A percentile compares a stretch with the other conserved stretches of the same genome.
These are phyloP conservation scores for Dicrostonyx torquatus DNA, from an alignment of 2,797 vertebrate genomes.

Conservation along the genomic window DNA sequence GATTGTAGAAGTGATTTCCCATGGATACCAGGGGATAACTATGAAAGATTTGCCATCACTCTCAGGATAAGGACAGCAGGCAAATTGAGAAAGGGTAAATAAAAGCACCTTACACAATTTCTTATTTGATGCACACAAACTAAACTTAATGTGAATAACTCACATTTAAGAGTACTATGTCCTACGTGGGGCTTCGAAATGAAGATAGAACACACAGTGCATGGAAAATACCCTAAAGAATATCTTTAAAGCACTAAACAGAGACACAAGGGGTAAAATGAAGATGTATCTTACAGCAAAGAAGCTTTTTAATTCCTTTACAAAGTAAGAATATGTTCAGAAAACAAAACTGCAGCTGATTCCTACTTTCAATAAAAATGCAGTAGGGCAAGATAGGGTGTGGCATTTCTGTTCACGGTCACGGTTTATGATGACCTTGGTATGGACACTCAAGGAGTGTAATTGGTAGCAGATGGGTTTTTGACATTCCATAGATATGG, in stretches of 20 bases:
- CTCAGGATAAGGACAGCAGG: background rate
- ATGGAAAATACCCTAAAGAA: background rate
- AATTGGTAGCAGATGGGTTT: conserved; percentile 9
- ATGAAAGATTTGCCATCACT: background rate
- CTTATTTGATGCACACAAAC: background rate
- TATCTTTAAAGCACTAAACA: background rate
- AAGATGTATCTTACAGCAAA: conserved; percentile 22
- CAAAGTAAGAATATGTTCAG: background rate
- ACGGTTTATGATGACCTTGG: conserved; percentile 17
- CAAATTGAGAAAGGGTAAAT: background rate
- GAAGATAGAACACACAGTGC: background rate
- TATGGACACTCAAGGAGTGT: background rate
- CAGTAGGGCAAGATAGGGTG: background rate
- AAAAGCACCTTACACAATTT: conserved; percentile 45
- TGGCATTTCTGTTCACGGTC: background rate
- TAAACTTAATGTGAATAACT: conserved; percentile 14
- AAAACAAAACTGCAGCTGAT: background rate
- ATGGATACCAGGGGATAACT: background rate
- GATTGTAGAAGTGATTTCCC: background rate
- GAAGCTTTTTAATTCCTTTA: conserved; percentile 27
- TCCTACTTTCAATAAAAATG: conserved; percentile 24
- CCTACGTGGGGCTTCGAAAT: background rate
- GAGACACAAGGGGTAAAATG: background rate
- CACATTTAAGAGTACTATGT: background rate
- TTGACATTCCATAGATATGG: background rate